Evolutionary conservation across 2,888 invertebrate species (phyloP).

Genomic region (Exephanes ischioxanthus): DNA sequence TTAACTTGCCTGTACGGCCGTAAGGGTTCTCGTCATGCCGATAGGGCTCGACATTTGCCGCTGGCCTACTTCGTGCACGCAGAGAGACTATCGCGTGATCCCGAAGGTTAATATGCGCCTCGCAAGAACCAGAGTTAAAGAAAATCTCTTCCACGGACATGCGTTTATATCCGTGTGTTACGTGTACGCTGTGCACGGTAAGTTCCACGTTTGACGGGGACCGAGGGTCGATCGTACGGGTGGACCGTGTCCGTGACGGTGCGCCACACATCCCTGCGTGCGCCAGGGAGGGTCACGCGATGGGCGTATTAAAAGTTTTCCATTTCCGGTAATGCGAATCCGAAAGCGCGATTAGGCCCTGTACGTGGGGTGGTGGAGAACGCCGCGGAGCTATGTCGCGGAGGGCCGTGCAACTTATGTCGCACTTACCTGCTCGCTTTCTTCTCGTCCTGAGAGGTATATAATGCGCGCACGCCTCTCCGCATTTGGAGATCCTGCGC

Average conservation of each 20-base stretch:
- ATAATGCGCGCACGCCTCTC: constrained; percentile 31
- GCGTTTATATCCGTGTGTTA: not conserved
- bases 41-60: not conserved
- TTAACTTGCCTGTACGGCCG: not conserved
- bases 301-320: constrained; percentile 75
- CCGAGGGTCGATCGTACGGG: not conserved
- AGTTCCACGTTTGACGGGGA: constrained; percentile 31
- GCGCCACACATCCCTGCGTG: constrained; percentile 12
- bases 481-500: not conserved
- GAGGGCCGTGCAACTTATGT: not conserved
- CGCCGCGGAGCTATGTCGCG: constrained; percentile 22
- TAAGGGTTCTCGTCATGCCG: not conserved
- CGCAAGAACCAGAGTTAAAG: constrained; percentile 15
- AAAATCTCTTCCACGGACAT: constrained; percentile 20
- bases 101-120: not conserved
- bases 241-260: constrained; percentile 33
- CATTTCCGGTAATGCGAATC: constrained; percentile 79
- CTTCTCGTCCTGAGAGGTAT: not conserved
- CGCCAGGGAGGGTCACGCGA: constrained; percentile 58
- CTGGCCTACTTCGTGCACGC: constrained; percentile 21
- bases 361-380: constrained; percentile 53
- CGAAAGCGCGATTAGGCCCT: constrained; percentile 74
- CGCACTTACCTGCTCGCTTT: constrained; percentile 13
- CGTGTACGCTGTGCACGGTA: not conserved
- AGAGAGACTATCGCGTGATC: constrained; percentile 14